These are phyloP conservation scores for Actinia equina DNA, from an alignment of 64 coral and sea anemone genomes.

Conservation along the genomic window DNA sequence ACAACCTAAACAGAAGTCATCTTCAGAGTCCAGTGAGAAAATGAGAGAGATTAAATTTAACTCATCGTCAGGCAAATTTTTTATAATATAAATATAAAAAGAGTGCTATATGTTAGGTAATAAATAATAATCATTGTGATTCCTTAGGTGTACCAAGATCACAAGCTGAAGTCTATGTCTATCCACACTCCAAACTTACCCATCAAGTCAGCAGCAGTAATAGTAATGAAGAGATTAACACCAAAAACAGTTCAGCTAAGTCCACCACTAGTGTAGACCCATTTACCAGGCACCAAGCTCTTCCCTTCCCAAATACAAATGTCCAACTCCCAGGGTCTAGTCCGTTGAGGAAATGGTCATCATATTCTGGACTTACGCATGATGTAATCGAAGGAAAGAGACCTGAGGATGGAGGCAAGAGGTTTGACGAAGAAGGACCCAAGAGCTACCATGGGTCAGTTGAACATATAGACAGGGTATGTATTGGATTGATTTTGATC, in stretches of 20 bases:
- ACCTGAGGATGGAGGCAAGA: background rate
- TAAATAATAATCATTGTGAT: no score
- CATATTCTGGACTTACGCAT: conserved; percentile 14
- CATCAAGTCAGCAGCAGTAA: background rate
- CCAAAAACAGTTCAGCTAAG: background rate
- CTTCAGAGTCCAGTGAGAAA: no score
- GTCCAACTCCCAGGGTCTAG: background rate
- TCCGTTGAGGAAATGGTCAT: conserved; percentile 9
- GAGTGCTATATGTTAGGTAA: no score
- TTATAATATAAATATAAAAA: no score
- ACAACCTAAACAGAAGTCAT: no score
- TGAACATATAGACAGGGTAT: background rate
- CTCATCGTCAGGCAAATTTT: no score
- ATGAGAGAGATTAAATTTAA: no score
- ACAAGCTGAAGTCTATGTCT: background rate
- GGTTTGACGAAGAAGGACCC: background rate
- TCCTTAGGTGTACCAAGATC: background rate
- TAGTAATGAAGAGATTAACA: background rate
- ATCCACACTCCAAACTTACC: background rate
- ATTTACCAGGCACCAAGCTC: background rate
- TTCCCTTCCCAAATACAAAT: background rate
- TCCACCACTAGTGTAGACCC: background rate
- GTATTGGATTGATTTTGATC: no score
- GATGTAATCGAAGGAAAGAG: background rate
- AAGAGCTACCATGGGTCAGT: conserved; percentile 6